These are phyloP conservation scores for Coecobrya sp. DNA, from an alignment of 2,888 invertebrate species.

Conservation along the genomic window DNA sequence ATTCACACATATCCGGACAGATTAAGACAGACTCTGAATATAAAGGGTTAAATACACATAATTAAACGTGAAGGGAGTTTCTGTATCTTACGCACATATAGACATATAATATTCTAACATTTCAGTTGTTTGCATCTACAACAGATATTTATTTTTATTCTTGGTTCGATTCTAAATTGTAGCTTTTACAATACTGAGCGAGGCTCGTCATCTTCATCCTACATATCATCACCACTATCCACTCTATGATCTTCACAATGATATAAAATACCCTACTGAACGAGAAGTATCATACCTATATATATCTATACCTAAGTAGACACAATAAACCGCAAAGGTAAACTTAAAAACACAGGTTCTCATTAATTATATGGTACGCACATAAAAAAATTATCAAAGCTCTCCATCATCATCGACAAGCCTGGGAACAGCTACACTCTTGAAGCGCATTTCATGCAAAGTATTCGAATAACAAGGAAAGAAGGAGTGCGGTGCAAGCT, in stretches of 20 bases:
- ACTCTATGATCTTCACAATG: constrained; percentile 26
- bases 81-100: not conserved
- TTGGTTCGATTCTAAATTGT: not conserved
- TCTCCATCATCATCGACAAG: constrained; percentile 74
- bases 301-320: not conserved
- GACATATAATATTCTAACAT: too few relatives aligned
- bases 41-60: constrained; percentile 65
- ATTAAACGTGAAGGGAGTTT: constrained; percentile 22
- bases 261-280: constrained; percentile 11
- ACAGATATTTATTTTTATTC: not conserved
- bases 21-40: not conserved
- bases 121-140: not conserved
- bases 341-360: constrained; percentile 65
- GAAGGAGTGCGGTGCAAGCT: constrained; percentile 54
- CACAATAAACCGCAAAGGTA: constrained; percentile 55
- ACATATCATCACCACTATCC: constrained; percentile 15
- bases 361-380: constrained; percentile 60
- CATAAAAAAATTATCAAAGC: constrained; percentile 62
- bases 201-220: not conserved
- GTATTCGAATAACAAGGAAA: constrained; percentile 32
- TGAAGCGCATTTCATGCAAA: not conserved
- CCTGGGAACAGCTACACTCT: constrained; percentile 63
- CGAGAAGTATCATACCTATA: not conserved
- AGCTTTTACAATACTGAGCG: not conserved
- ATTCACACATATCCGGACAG: constrained; percentile 8